Evolutionary conservation across 2,888 invertebrate genomes (phyloP).

Genomic region (Xestia rhomboidea): DNA sequence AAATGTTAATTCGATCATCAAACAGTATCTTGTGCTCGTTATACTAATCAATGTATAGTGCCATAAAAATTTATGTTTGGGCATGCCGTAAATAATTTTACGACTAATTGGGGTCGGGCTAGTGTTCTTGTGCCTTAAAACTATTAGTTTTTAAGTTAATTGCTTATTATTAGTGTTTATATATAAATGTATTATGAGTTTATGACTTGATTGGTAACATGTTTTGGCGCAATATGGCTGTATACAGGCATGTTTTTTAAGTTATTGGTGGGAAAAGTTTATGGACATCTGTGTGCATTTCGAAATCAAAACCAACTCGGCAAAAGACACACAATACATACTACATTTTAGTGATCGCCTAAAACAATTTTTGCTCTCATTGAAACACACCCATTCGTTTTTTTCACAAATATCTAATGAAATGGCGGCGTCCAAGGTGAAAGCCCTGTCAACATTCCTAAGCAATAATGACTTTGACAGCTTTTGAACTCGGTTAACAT

Average conservation of each 20-base stretch:
- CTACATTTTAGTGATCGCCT: background rate
- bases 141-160: constrained; percentile 82
- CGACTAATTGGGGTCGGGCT: constrained; percentile 80
- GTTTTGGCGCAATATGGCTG: constrained; percentile 50
- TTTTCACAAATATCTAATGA: background rate
- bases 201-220: constrained; percentile 52
- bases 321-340: no score
- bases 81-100: constrained; percentile 83
- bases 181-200: constrained; percentile 63
- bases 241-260: constrained; percentile 5
- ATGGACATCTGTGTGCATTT: background rate
- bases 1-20: constrained; percentile 88
- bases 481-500: background rate
- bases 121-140: constrained; percentile 76
- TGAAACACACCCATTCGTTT: no score
- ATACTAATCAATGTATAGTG: constrained; percentile 87
- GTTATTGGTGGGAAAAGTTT: background rate
- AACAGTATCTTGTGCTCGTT: constrained; percentile 85
- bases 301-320: background rate
- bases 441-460: background rate
- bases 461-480: background rate
- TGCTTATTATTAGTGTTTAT: constrained; percentile 72
- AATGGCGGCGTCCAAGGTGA: background rate
- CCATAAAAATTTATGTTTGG: constrained; percentile 83
- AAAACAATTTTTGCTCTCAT: no score